A percentile compares a stretch with the other conserved stretches of the same genome.
Evolutionary conservation across 1,140 invertebrate species (phyloP).

Genomic region (Whitmania pigra): DNA sequence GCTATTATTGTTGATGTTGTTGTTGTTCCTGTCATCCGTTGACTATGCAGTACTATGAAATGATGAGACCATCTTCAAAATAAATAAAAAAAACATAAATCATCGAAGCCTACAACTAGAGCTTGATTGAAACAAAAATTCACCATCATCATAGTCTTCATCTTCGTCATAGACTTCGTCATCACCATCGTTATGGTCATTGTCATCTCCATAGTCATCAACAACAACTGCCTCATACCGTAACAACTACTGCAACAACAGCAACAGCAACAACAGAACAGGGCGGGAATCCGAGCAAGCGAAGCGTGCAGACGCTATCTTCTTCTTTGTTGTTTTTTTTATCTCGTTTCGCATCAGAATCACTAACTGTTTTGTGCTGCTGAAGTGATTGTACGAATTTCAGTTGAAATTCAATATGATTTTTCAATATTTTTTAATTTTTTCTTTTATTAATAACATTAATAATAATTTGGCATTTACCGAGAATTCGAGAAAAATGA

Average conservation of each 20-base stretch:
- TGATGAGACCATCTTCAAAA: not conserved
- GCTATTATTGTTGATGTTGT: no score
- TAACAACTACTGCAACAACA: conserved; percentile 3
- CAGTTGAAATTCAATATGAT: no score
- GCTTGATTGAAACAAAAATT: not conserved
- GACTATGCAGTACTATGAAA: not conserved
- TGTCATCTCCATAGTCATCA: no score
- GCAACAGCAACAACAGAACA: not conserved
- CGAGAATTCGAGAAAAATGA: no score
- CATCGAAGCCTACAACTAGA: not conserved
- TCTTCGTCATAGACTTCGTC: no score
- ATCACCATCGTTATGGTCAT: no score
- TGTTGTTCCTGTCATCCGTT: no score
- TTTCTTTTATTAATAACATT: not conserved
- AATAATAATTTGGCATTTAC: not conserved
- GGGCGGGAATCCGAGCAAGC: not conserved
- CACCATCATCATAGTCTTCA: not conserved
- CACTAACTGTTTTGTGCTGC: no score
- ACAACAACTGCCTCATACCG: not conserved
- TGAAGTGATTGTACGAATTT: no score
- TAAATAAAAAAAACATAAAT: not conserved
- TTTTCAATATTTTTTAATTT: not conserved
- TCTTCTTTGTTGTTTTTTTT: not conserved
- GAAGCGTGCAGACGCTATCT: not conserved
- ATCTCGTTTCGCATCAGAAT: not conserved